Base-by-base conservation (phyloP, 1,140 invertebrate species). In the Piezodorus guildinii region DNA sequence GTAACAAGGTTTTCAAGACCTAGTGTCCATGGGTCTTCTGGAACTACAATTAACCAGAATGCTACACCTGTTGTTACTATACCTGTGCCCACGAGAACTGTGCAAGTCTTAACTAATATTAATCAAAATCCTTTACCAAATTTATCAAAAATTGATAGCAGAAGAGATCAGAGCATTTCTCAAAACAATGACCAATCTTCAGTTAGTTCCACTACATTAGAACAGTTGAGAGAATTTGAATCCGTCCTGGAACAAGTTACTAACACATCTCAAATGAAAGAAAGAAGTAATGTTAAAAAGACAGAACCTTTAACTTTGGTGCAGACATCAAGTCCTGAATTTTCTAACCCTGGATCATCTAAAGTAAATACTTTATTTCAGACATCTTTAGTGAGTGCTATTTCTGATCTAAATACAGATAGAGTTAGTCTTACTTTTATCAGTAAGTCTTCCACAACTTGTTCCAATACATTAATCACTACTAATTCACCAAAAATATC, bases 151-250 rank as follows among this genome's bases (percentile, higher is more conserved):
- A 72, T 78, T 71, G 77, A 77, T 61, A 73, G 68, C 44, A 68
- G 69, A 59, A 66, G 52, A 49, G 66, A 64, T 15, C 64, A 60
- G 68, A 67, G 80, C 83, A 10, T 68, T 72, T 0, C 77, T 75
- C 25, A 75, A 78, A 17, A 74, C 75, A 10, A 71, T 74, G 4
- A 68, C 62, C 54, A 77, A n/a, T 19, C 77, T 68, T 73, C 77
- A 64, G 77, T 80, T 9, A 80, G 79, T 64, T 80, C 79, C 0
- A 79, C 77, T 3, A 88, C 86, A 12, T 72, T 88, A 23, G 86
- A 90, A 72, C 87, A 89, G 69, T 71, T 90, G 8, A 75, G 86
- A 43, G 87, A 90, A 73, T 90, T 90, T 70, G 87, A 90, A 72
- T 86, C 86, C 73, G 86, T 90, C 0, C 75, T 89, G 49, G 86